A percentile compares a stretch with the other conserved stretches of the same genome.
phyloP scores from a whole-genome alignment of 2,113 vertebrate species.

The Hyperopisus bebe region DNA sequence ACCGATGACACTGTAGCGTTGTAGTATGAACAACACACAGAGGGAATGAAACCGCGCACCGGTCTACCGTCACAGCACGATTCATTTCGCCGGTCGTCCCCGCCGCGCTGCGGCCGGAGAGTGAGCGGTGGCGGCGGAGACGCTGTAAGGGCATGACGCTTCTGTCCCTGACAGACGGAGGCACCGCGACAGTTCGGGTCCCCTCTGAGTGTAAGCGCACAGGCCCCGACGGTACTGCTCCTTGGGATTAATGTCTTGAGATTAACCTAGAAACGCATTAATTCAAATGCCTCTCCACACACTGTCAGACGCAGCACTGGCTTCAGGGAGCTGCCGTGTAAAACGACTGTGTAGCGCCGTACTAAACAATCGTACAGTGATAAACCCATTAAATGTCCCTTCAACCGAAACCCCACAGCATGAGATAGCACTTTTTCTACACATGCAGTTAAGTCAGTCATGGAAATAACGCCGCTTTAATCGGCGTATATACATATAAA shows the following conservation, averaged over 20 bases:
- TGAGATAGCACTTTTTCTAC: background rate
- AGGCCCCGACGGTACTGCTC: background rate
- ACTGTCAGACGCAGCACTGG: background rate
- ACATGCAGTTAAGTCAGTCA: background rate
- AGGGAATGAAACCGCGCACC: background rate
- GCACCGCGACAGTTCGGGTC: background rate
- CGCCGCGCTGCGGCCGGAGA: background rate
- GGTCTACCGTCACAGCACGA: background rate
- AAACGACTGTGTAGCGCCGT: background rate
- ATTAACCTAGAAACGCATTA: slow-evolving; percentile 1
- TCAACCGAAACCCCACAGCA: background rate
- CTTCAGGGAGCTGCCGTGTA: background rate
- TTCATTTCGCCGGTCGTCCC: background rate
- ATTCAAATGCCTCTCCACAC: background rate
- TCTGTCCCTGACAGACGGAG: background rate
- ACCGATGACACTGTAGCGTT: background rate
- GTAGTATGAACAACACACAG: background rate
- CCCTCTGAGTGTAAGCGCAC: background rate
- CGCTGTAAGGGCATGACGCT: background rate
- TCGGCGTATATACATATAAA: background rate
- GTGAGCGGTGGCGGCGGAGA: background rate
- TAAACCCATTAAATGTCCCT: slow-evolving; percentile 2
- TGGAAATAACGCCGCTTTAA: background rate
- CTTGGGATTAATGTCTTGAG: slow-evolving; percentile 10
- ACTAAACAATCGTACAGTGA: background rate